Evolutionary conservation across 2,797 vertebrate species (phyloP).

Genomic region (Trachurus trachurus): DNA sequence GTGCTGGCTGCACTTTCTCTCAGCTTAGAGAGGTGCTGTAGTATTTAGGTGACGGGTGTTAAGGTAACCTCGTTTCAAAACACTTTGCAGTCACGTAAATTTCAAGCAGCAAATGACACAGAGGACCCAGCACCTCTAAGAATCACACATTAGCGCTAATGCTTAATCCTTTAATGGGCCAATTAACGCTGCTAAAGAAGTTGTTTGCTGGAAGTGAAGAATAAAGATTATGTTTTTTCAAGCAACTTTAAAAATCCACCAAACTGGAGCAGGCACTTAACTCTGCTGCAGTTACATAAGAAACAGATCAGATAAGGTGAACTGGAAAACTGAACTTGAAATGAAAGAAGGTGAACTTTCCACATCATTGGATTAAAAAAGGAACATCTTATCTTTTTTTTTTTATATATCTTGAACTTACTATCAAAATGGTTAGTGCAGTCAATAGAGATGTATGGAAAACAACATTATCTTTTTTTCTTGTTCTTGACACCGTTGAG

Average conservation of each 20-base stretch:
- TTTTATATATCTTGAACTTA: neutral
- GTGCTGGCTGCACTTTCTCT: no score
- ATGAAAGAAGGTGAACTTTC: no score
- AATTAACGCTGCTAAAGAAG: neutral
- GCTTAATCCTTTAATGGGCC: neutral
- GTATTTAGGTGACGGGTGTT: slow-evolving; percentile 3
- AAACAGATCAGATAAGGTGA: neutral
- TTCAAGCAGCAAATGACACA: neutral
- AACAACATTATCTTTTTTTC: neutral
- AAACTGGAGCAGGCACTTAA: neutral
- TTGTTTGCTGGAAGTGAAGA: neutral
- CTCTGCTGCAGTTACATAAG: neutral
- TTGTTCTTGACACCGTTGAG: neutral
- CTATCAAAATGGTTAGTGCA: neutral
- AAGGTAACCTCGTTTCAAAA: slow-evolving; percentile 21
- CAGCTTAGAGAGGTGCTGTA: neutral
- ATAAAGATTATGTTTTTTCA: neutral
- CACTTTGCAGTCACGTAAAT: slow-evolving; percentile 17
- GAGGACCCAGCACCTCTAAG: neutral
- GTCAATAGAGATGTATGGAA: neutral
- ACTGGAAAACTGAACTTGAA: no score
- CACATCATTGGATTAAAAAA: no score
- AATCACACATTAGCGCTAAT: neutral
- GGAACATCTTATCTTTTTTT: no score
- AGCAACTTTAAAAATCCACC: no score